phyloP scores from a whole-genome alignment of 1,140 invertebrate species.

The Vanessa atalanta region DNA sequence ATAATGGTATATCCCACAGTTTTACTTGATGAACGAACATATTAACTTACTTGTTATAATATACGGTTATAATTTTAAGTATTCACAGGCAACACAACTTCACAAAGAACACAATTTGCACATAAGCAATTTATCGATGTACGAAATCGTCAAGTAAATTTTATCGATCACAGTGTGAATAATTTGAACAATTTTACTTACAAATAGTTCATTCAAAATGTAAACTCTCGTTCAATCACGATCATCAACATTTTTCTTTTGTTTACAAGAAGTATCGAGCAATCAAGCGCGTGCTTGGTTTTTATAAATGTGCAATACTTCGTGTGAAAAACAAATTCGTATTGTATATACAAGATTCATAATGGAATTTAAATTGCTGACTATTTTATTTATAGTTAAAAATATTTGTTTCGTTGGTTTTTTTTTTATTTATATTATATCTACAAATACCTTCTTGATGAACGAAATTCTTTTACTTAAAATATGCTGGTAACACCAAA shows the following conservation, averaged over 20 bases:
- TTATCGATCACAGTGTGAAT: conserved; percentile 17
- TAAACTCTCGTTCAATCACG: conserved; percentile 31
- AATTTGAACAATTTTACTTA: conserved; percentile 25
- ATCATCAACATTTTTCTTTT: conserved; percentile 34
- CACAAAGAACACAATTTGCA: conserved; percentile 9
- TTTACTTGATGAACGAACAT: too few species aligned
- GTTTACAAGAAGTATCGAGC: conserved; percentile 36
- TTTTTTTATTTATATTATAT: neutral
- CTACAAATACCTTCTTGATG: neutral
- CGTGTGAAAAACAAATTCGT: conserved; percentile 28
- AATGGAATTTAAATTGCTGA: conserved; percentile 29
- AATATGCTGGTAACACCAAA: too few species aligned
- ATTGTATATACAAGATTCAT: conserved; percentile 25
- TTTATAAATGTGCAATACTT: conserved; percentile 30
- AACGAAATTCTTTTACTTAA: neutral
- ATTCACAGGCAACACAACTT: neutral
- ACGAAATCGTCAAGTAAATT: conserved; percentile 20
- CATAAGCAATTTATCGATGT: conserved; percentile 19
- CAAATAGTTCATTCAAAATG: conserved; percentile 28
- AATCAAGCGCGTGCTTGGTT: conserved; percentile 34
- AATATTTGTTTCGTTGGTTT: neutral
- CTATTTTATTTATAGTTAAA: conserved; percentile 21
- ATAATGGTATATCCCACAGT: too few species aligned
- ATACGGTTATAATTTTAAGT: neutral
- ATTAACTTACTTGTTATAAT: neutral